Base-by-base conservation (phyloP, 37 sponge, comb jelly and placozoan species). In the Amphimedon queenslandica region DNA sequence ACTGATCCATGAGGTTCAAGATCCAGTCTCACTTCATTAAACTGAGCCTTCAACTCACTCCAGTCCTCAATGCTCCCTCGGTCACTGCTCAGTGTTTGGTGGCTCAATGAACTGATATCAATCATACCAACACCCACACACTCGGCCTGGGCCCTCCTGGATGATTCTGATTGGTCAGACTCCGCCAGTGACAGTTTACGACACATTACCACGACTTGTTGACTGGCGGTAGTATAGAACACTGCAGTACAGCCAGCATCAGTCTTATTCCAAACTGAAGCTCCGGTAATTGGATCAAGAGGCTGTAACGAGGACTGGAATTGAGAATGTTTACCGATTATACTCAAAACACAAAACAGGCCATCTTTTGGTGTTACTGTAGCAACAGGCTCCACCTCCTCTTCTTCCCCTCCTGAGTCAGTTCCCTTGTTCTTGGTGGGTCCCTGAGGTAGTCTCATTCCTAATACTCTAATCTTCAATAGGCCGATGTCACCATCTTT, bases 311-410 rank as follows among this genome's bases (percentile, higher is more conserved):
- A 25, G 27, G 61, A 25, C 61, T 60, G 24, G 27, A n/a, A 11
- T 25, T 25, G 23, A 25, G 61, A 11, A 6, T 60, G 61, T 25
- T 60, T 60, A 60, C 27, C 27, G 28, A 6, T 60, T 13, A 60
- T 60, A 60, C 61, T 60, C 27, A 60, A n/a, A 25, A 60, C 21
- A 60, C 61, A 60, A n/a, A 60, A 60, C 5, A 60, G 61, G 21
- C 61, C 61, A n/a, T 60, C 61, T 25, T 11, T 60, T 60, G 61
- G 61, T 11, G 5, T n/a, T 25, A 25, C 5, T n/a, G 8, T 25
- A 11, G 21, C 28, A 6, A n/a, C 27, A 60, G 28, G 24, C 8
- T 13, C 24, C 5, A n/a, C 5, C 27, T 6, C 5, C 21, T 60
- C 61, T 25, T 60, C 61, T 11, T 60, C 61, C 24, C 21, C 61